phyloP scores from a whole-genome alignment of 2,113 vertebrate genomes.

The Zosterops hypoxanthus region DNA sequence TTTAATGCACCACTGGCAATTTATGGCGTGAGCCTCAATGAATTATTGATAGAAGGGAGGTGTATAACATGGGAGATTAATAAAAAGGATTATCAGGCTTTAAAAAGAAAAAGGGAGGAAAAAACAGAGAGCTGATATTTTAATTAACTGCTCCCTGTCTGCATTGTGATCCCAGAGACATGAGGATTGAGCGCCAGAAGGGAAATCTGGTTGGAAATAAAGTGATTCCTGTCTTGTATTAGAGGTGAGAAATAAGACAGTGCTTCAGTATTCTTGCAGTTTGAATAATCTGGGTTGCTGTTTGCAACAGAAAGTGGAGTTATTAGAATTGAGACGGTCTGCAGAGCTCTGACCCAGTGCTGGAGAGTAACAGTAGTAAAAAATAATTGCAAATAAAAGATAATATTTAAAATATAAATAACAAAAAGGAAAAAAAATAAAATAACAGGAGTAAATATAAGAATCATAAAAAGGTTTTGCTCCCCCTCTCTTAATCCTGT shows the following conservation, averaged over 20 bases:
- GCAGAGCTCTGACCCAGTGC: not conserved
- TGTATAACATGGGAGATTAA: slow-evolving; percentile 13
- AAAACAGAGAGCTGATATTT: slow-evolving; percentile 33
- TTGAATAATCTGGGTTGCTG: not conserved
- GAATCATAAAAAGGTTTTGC: not conserved
- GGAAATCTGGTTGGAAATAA: slow-evolving; percentile 40
- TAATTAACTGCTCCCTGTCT: slow-evolving; percentile 56
- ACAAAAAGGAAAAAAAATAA: not conserved
- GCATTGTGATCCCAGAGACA: slow-evolving; percentile 23
- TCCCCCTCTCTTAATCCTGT: not conserved
- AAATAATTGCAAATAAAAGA: not conserved
- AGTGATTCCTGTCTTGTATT: slow-evolving; percentile 2
- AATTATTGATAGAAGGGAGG: slow-evolving; percentile 27
- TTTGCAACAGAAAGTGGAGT: not conserved
- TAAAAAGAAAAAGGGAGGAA: slow-evolving; percentile 2
- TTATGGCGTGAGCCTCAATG: not conserved
- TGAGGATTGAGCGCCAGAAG: slow-evolving; percentile 25
- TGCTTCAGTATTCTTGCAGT: not conserved
- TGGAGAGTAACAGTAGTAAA: not conserved
- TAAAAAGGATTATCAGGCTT: not conserved
- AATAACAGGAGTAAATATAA: not conserved
- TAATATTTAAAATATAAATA: not conserved
- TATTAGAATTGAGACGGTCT: not conserved
- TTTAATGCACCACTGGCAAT: not conserved
- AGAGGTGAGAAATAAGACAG: slow-evolving; percentile 10